Conservation (phyloP, 2,888 invertebrate species). For the Catocala nupta region DNA sequence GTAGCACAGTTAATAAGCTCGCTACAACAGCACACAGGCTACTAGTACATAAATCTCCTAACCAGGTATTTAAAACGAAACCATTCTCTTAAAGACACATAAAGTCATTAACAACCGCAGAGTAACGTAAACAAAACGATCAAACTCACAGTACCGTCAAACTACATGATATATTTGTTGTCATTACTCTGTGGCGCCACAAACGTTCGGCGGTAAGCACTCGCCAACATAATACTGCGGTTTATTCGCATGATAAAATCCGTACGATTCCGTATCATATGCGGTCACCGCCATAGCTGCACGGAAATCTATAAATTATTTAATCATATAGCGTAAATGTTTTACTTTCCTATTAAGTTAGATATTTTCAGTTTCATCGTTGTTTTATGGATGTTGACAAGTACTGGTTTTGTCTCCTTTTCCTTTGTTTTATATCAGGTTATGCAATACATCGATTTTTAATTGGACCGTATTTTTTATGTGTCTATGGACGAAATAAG, state of each 20-base stretch:
- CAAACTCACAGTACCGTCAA: slow-evolving; percentile 11
- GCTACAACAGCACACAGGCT: neutral
- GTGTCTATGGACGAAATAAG: no score
- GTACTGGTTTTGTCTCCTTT: no score
- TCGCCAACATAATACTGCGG: slow-evolving; percentile 37
- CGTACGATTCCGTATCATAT: slow-evolving; percentile 29
- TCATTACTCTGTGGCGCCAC: slow-evolving; percentile 33
- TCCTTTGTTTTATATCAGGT: no score
- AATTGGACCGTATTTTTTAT: no score
- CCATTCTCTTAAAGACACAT: neutral
- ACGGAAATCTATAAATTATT: slow-evolving; percentile 10
- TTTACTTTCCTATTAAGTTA: neutral
- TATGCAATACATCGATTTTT: no score
- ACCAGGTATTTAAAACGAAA: no score
- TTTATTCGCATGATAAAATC: slow-evolving; percentile 48
- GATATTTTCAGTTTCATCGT: neutral
- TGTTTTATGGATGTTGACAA: neutral
- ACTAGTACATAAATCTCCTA: no score
- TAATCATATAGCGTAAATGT: neutral
- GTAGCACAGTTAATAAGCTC: neutral
- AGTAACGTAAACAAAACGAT: slow-evolving; percentile 11
- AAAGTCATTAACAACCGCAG: slow-evolving; percentile 5
- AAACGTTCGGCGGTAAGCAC: slow-evolving; percentile 30
- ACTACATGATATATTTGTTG: slow-evolving; percentile 23
- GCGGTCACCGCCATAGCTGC: slow-evolving; percentile 30